Conservation (phyloP, 2,113 vertebrate species). For the Hyperoodon ampullatus region DNA sequence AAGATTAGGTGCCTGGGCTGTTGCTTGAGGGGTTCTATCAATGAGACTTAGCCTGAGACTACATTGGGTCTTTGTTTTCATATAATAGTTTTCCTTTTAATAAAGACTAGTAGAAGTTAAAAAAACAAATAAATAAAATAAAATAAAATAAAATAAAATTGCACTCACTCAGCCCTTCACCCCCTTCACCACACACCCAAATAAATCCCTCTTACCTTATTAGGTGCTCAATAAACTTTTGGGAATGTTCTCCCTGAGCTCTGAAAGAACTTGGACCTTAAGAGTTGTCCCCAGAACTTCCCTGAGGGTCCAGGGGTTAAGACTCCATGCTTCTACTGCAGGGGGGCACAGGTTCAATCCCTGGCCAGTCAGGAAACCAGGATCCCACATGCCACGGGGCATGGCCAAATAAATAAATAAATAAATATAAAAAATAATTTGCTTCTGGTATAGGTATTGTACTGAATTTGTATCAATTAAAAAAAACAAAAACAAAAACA, state of each 20-base stretch:
- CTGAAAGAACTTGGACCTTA: not conserved
- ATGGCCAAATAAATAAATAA: not conserved
- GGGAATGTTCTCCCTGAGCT: not conserved
- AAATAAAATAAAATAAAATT: not conserved
- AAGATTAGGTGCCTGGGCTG: not conserved
- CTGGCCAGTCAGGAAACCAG: not conserved
- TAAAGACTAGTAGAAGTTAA: slow-evolving; percentile 18
- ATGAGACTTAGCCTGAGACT: not conserved
- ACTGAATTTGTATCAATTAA: not conserved
- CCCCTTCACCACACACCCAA: not conserved
- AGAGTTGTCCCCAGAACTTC: not conserved
- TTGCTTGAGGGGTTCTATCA: not conserved
- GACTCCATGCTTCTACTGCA: not conserved
- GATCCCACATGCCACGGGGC: not conserved
- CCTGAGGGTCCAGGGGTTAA: not conserved
- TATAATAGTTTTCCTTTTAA: not conserved
- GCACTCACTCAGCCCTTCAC: not conserved
- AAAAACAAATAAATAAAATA: no score
- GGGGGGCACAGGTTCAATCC: not conserved
- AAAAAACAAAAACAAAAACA: not conserved
- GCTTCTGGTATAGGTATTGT: not conserved
- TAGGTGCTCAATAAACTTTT: not conserved
- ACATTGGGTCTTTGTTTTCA: not conserved
- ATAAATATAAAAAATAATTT: not conserved
- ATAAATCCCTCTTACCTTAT: not conserved